These are phyloP conservation scores for Tragelaphus imberbis DNA, from an alignment of 2,113 vertebrate genomes.

Conservation along the genomic window DNA sequence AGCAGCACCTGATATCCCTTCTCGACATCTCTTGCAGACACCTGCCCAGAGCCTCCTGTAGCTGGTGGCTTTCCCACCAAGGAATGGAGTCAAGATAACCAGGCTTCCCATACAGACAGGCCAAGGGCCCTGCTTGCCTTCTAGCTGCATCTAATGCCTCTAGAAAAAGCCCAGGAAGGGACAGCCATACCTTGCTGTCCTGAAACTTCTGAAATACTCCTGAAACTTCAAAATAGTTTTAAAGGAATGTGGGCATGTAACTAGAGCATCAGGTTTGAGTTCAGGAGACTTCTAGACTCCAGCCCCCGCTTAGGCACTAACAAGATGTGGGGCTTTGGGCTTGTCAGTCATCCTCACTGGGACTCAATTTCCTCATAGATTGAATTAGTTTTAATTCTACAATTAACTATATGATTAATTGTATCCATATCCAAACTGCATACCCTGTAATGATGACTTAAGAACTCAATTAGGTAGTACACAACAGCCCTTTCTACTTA, in stretches of 20 bases:
- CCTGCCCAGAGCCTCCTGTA: neutral
- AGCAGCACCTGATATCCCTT: neutral
- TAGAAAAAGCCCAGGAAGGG: neutral
- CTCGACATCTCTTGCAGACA: neutral
- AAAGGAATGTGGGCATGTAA: neutral
- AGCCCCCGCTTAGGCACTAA: neutral
- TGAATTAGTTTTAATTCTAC: neutral
- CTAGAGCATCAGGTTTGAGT: neutral
- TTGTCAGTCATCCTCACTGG: neutral
- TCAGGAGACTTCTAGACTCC: neutral
- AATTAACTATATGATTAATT: neutral
- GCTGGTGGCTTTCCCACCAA: neutral
- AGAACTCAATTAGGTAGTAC: neutral
- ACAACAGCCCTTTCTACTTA: neutral
- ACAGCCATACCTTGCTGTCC: no score
- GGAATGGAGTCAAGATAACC: neutral
- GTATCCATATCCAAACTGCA: neutral
- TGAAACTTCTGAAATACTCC: neutral
- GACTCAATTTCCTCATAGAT: neutral
- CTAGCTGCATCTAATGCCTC: neutral
- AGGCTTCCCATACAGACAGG: neutral
- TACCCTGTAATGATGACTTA: neutral
- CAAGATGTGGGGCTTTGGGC: neutral
- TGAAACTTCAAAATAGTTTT: neutral
- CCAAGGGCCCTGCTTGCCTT: neutral